Base-by-base conservation (phyloP, 2,888 invertebrate species). In the Kryphioiulus occultus region DNA sequence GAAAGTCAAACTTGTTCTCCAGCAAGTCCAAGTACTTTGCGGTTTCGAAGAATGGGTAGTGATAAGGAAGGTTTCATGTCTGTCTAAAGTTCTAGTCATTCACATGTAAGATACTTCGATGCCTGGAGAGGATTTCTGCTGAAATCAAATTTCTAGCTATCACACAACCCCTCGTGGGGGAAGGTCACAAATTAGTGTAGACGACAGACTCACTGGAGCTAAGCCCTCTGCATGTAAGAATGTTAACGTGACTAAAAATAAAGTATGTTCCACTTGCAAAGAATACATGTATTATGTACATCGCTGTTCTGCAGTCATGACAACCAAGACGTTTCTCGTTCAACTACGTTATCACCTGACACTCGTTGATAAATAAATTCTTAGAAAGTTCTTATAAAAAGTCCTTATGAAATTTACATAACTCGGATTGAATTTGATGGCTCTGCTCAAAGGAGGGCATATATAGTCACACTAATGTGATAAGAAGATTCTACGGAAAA, bases 321-420 rank as follows among this genome's bases (percentile, higher is more conserved):
- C 68, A 68, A 68, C 68, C 68, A 26, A 68, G 22, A n/a, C n/a
- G 68, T 68, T 68, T 68, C 68, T 68, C 68, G 68, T 68, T 68
- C 22, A 68, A 68, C 68, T 68, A 22, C 68, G n/a, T 68, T 68
- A 68, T 68, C 68, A 22, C 68, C 68, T 68, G 68, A 68, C 68
- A 68, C 22, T 68, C 22, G n/a, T 68, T 68, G 68, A 68, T 68
- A 68, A 68, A 68, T 68, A 68, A 68, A 68, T 68, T 26, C 35
- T n/a, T n/a, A 22, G 22, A 68, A 68, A 68, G 68, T 26, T 22
- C 22, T 68, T 68, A 68, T 68, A 22, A 68, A 68, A 68, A 68
- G 68, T 26, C 68, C 22, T 68, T 68, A 68, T 68, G 22, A 68
- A 68, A 68, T 68, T 68, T 68, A 68, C n/a, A 68, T 22, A 68